A percentile compares a stretch with the other conserved stretches of the same genome.
These are phyloP conservation scores for Monodelphis domestica DNA, from an alignment of 2,797 vertebrate species.

Conservation along the genomic window DNA sequence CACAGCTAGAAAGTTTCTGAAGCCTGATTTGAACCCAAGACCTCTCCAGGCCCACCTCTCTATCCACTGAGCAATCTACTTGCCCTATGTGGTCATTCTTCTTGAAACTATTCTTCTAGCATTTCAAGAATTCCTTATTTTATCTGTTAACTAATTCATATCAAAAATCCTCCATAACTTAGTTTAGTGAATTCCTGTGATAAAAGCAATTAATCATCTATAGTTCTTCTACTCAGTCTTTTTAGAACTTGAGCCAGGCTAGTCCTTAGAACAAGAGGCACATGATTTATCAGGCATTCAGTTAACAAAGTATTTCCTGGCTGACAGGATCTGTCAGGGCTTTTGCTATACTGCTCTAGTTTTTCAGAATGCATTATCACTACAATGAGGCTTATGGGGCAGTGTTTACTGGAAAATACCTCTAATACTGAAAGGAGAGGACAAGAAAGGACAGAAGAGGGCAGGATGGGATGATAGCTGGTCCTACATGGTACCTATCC, in stretches of 20 bases:
- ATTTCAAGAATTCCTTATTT: background rate
- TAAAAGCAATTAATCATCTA: background rate
- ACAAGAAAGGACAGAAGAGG: background rate
- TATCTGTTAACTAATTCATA: background rate
- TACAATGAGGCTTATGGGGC: background rate
- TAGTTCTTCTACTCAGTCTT: background rate
- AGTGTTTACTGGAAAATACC: background rate
- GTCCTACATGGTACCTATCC: constrained; percentile 5
- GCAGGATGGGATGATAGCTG: background rate
- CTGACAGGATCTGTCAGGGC: background rate
- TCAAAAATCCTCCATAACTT: background rate
- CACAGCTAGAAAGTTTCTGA: no score
- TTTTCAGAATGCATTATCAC: background rate
- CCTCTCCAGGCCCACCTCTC: no score
- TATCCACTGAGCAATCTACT: no score
- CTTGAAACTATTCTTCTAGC: constrained; percentile 15
- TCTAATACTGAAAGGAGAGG: background rate
- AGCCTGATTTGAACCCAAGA: no score
- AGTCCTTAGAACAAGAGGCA: background rate
- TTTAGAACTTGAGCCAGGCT: background rate
- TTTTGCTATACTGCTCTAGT: background rate
- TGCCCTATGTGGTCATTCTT: background rate
- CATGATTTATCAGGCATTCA: no score
- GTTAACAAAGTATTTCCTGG: background rate
- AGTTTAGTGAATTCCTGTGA: background rate